Evolutionary conservation across 1,140 invertebrate species (phyloP), one percentile per base, ranked within the genome.

Genomic region (Paralvinella palmiformis): DNA sequence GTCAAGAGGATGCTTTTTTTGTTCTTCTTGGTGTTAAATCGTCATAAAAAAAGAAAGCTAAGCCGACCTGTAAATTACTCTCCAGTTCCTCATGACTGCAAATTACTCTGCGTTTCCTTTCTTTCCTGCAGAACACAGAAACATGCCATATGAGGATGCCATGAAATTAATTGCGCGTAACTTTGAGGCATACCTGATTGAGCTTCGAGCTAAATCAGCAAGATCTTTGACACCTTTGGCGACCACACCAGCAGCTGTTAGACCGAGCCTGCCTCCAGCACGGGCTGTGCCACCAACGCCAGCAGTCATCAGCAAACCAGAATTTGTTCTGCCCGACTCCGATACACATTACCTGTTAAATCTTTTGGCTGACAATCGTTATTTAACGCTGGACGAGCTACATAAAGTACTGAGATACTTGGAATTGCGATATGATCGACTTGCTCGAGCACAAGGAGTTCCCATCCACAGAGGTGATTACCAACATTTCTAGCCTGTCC

Each of bases 121-220:
- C 37, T 10, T 52, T 50, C 24, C 56, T 71, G 68, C 81, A 89
- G 93, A 95, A 76, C 92, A 96, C 75, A 86, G 92, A 67, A 94
- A 96, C 79, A 95, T 96, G 91, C 92, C 91, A 0, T 72, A 94
- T n/a, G 91, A 94, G 59, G 91, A 94, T 80, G 91, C 92, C 1
- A 83, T 95, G 61, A 84, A 84, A 63, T 82, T 95, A 44, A 84
- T 96, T 29, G 84, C 84, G 24, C 84, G 88, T 22, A 92, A 91
- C 78, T 94, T 91, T 80, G 86, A 87, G 58, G 85, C 85, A 59
- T 91, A 91, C 75, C 87, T 91, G 72, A 67, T 79, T 48, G 61
- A 59, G n/a, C 63, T 72, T 64, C 59, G 70, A 20, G 72, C 72
- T 36, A 74, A 75, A 58, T 59, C 63, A 17, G 27, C 62, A 24